These are phyloP conservation scores for Labeo calbasu DNA, from an alignment of 2,797 vertebrate genomes.

Conservation along the genomic window DNA sequence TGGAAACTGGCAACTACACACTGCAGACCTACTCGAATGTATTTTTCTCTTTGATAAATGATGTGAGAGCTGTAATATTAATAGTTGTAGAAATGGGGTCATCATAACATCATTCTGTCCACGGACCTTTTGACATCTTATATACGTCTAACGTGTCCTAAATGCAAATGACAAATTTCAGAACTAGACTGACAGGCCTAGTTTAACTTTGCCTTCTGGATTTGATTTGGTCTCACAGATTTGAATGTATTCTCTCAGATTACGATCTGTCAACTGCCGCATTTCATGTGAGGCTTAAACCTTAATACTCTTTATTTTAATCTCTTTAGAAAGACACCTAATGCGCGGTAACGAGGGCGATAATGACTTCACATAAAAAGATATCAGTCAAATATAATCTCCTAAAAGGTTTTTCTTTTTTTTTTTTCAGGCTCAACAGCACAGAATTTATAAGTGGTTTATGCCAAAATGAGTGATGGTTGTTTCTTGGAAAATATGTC, in stretches of 20 bases:
- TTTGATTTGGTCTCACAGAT: not conserved
- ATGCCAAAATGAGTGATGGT: constrained; percentile 20
- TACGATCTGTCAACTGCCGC: constrained; percentile 9
- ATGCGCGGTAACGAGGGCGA: constrained; percentile 5
- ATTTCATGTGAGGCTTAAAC: constrained; percentile 39
- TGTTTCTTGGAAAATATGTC: constrained; percentile 26
- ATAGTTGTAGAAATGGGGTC: not conserved
- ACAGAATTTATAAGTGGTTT: constrained; percentile 11
- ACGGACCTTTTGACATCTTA: not conserved
- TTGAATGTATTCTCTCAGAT: constrained; percentile 12
- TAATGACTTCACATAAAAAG: constrained; percentile 31
- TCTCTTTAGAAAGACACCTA: constrained; percentile 40
- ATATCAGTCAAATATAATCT: constrained; percentile 40
- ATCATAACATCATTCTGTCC: not conserved
- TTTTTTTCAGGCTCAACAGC: not conserved
- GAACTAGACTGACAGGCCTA: not conserved
- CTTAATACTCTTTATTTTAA: constrained; percentile 36
- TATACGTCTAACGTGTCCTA: not conserved
- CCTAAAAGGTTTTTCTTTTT: constrained; percentile 20
- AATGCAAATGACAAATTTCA: not conserved
- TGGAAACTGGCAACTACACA: not conserved
- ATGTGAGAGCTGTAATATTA: not conserved
- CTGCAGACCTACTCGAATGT: not conserved
- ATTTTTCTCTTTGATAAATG: not conserved
- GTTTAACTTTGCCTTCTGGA: not conserved